Evolutionary conservation across 1,140 invertebrate species (phyloP), one percentile per base, ranked within the genome.

Genomic region (Penaeus chinensis): DNA sequence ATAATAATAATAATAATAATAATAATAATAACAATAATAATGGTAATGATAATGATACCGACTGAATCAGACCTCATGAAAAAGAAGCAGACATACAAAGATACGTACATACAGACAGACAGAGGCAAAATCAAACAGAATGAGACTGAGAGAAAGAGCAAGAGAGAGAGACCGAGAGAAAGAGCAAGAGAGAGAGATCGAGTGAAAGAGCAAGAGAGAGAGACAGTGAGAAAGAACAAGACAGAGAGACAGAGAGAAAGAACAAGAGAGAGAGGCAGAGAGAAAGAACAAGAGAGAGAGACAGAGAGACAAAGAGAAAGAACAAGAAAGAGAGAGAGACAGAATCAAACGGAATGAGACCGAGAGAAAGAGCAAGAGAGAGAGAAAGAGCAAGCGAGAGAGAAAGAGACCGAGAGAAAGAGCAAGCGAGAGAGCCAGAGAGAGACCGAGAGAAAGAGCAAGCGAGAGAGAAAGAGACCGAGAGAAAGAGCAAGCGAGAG

Each of bases 81-180:
- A 32, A 32, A 32, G 32, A 32, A 32, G 32, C 32, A 32, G 32
- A 32, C 32, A 32, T 32, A 32, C 32, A 32, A 32, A 32, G 32
- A 32, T 32, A 32, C 32, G 32, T 32, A 32, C 32, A 32, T 32
- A 32, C 32, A 32, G 0, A 32, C 32, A 32, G 32, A 32, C 32
- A 32, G 32, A 1, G 32, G 32, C 32, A 32, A 2, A 32, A 32
- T 32, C 32, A 32, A 32, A 32, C 18, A 65, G 63, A 77, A 42
- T 90, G 90, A 1, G 91, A 92, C 86, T 91, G 92, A 90, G 90
- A 91, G 63, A 89, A 91, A 90, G 90, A 91, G 90, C 81, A 91
- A n/a, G 90, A 90, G 80, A 77, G n/a, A n/a, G n/a, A n/a, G n/a
- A n/a, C n/a, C n/a, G 90, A 71, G 90, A 91, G 78, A 91, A 79